Evolutionary conservation across 2,113 vertebrate genomes (phyloP).

Genomic region (Mugil cephalus): DNA sequence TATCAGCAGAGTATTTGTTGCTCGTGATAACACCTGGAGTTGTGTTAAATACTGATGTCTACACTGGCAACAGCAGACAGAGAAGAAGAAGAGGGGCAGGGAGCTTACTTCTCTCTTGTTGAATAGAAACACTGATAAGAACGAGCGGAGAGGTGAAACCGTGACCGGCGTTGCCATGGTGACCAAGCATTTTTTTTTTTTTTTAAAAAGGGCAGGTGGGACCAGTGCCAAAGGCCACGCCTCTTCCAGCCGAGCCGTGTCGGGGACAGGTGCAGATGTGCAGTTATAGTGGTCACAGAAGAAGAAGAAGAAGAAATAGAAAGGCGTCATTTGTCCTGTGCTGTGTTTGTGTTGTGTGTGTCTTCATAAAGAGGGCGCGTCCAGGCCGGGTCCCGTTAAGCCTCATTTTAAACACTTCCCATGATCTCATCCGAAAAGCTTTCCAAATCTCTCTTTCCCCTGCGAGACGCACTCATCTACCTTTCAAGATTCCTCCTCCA

Average conservation of each 20-base stretch:
- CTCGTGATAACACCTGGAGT: not conserved
- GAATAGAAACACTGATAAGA: conserved; percentile 27
- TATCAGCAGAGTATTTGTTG: not conserved
- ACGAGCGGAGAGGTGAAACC: conserved; percentile 33
- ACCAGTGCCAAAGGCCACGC: conserved; percentile 60
- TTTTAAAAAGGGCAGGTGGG: conserved; percentile 61
- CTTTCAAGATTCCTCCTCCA: conserved; percentile 14
- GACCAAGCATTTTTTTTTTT: too few relatives aligned
- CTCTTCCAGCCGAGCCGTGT: conserved; percentile 66
- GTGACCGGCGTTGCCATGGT: conserved; percentile 57
- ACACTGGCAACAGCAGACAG: not conserved
- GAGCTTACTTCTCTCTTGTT: conserved; percentile 25
- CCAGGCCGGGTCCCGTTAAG: conserved; percentile 43
- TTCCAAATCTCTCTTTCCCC: conserved; percentile 42
- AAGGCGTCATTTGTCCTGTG: conserved; percentile 12
- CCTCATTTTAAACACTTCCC: conserved; percentile 72
- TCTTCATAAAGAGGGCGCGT: conserved; percentile 34
- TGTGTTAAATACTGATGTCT: not conserved
- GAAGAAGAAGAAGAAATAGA: conserved; percentile 31
- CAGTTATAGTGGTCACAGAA: conserved; percentile 18
- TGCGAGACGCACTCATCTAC: conserved; percentile 27
- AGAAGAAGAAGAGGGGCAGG: conserved; percentile 3
- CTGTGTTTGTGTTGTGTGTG: conserved; percentile 41
- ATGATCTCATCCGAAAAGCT: conserved; percentile 69
- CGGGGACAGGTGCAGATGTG: conserved; percentile 77